Evolutionary conservation across 2,797 vertebrate species (phyloP), one percentile per base, ranked within the genome.

Genomic region (Corythornis leucogaster): DNA sequence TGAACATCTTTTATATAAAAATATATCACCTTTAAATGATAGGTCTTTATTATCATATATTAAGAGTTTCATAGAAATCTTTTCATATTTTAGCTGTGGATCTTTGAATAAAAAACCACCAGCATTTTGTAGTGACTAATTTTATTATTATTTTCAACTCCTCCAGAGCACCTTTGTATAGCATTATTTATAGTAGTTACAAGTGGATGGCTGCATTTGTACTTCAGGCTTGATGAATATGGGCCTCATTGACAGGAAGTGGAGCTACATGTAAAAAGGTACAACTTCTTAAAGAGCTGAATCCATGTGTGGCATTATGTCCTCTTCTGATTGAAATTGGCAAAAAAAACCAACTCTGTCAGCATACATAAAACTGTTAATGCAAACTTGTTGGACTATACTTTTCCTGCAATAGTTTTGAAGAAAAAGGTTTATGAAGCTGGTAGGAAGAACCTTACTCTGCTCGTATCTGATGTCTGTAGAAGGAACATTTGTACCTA

Each of bases 41-140:
- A 86, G 42, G 26, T 58, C 62, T n/a, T 80, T 93, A 51, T 75
- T 92, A 93, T 61, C 79, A 94, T 91, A 59, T 88, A 78, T 11
- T 70, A 28, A 63, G 68, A 48, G 19, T 55, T 71, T 82, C 54
- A 70, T 5, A 76, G 46, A 84, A 76, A 75, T 35, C 3, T 4
- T 46, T 84, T 87, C 2, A 45, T 20, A 55, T 84, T 78, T 77
- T 55, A 59, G 20, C 7, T 64, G 8, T 68, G 40, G 16, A 69
- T 5, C 12, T 48, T 51, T 15, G 17, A 85, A 80, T 30, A 82
- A 90, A 61, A 13, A 21, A 87, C 69, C 71, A 69, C 0, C 7
- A 59, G 4, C 1, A 38, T 8, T 61, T 66, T 63, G 61, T 45
- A 64, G 31, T 66, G 57, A 74, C 24, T 21, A 74, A 26, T 87